phyloP scores from a whole-genome alignment of 2,113 vertebrate species.

The zebrafish (Danio rerio) region DNA sequence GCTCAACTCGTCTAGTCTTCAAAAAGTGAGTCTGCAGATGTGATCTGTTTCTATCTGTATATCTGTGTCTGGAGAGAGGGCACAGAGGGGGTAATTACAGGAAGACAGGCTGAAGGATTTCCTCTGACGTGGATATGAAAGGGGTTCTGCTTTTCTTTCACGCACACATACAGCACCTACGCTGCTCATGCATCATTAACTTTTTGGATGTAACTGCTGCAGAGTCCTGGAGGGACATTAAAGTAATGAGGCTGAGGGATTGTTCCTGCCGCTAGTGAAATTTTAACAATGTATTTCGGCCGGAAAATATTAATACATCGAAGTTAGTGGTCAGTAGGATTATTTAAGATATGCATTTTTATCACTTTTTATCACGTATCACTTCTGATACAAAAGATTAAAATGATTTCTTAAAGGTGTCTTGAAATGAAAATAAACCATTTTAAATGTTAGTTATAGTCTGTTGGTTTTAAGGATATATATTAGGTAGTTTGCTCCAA shows the following conservation, averaged over 20 bases:
- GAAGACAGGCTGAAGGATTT: slow-evolving; percentile 75
- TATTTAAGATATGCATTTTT: not conserved
- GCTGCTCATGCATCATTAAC: not conserved
- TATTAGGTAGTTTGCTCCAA: no score
- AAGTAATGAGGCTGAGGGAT: not conserved
- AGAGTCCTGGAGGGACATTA: slow-evolving; percentile 12
- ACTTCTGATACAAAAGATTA: no score
- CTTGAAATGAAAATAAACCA: no score
- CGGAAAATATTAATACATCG: not conserved
- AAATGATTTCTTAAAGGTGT: no score
- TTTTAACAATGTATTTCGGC: slow-evolving; percentile 17
- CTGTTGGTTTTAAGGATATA: no score
- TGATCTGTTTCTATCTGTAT: slow-evolving; percentile 11
- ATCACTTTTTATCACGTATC: no score
- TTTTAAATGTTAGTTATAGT: no score
- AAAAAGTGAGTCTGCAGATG: slow-evolving; percentile 72
- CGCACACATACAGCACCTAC: slow-evolving; percentile 39
- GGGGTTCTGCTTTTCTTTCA: slow-evolving; percentile 70
- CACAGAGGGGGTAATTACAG: slow-evolving; percentile 73
- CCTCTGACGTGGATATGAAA: slow-evolving; percentile 70
- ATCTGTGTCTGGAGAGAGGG: slow-evolving; percentile 34
- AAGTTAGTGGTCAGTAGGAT: not conserved
- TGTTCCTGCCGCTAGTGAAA: not conserved
- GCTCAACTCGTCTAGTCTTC: slow-evolving; percentile 81
- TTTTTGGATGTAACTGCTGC: slow-evolving; percentile 2